phyloP scores from a whole-genome alignment of 2,113 vertebrate species.

The Blennius ocellaris region DNA sequence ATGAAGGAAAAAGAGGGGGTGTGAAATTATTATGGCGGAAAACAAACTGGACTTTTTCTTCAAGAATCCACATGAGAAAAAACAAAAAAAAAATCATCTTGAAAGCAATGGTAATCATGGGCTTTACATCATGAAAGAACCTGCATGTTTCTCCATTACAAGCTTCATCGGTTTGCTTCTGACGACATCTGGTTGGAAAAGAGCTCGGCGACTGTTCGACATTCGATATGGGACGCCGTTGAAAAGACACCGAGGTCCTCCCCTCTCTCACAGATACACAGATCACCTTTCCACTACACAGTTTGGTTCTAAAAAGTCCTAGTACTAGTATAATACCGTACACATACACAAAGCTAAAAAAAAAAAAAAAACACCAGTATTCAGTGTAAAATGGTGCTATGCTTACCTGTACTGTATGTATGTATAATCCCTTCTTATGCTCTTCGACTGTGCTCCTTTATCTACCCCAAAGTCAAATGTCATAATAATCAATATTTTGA shows the following conservation, averaged over 20 bases:
- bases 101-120: conserved; percentile 41
- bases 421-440: conserved; percentile 72
- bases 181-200: conserved; percentile 17
- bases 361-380: conserved; percentile 64
- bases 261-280: conserved; percentile 42
- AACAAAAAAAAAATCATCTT: conserved; percentile 4
- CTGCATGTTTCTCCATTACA: conserved; percentile 52
- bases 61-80: conserved; percentile 30
- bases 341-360: conserved; percentile 67
- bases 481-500: conserved; percentile 78
- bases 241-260: conserved; percentile 17
- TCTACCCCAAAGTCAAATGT: conserved; percentile 79
- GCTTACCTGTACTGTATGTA: conserved; percentile 79
- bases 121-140: conserved; percentile 42
- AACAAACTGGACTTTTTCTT: conserved; percentile 21
- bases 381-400: conserved; percentile 81
- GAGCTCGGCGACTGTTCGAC: conserved; percentile 37
- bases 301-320: conserved; percentile 57
- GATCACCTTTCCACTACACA: conserved; percentile 55
- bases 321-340: conserved; percentile 66
- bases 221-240: conserved; percentile 45
- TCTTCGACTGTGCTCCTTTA: conserved; percentile 79
- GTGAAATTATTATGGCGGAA: background rate
- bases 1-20: conserved; percentile 68
- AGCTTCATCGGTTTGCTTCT: conserved; percentile 30